phyloP scores from a whole-genome alignment of 2,113 vertebrate genomes.

The Nanorana parkeri region DNA sequence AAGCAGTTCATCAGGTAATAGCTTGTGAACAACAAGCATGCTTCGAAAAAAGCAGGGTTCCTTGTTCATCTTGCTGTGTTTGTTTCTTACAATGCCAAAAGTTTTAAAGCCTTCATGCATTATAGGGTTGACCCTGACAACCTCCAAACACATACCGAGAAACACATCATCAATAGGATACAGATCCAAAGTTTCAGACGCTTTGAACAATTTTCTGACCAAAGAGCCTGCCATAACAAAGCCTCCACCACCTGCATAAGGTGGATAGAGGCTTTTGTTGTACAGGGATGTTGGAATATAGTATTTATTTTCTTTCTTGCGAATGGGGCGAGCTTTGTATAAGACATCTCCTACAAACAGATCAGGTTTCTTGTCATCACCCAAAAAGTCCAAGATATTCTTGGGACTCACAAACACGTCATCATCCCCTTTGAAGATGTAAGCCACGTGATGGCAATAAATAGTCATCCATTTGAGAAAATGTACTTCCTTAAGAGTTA shows the following conservation, averaged over 20 bases:
- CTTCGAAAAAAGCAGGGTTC: constrained; percentile 92
- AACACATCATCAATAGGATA: constrained; percentile 96
- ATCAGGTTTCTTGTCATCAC: constrained; percentile 70
- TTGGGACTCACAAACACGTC: constrained; percentile 89
- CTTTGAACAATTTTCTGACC: constrained; percentile 78
- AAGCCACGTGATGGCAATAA: constrained; percentile 81
- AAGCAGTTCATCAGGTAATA: constrained; percentile 85
- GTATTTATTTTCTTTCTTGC: constrained; percentile 93
- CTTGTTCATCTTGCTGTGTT: constrained; percentile 89
- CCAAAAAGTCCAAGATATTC: constrained; percentile 90
- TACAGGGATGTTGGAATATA: constrained; percentile 87
- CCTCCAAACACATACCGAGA: constrained; percentile 94
- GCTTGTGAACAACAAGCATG: constrained; percentile 97
- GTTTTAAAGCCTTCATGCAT: constrained; percentile 93
- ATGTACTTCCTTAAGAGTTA: constrained; percentile 95
- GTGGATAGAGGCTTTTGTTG: constrained; percentile 84
- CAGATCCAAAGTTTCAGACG: constrained; percentile 83
- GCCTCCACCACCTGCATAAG: constrained; percentile 92
- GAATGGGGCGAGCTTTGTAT: constrained; percentile 85
- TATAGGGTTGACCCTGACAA: constrained; percentile 80
- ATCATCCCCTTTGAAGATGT: constrained; percentile 92
- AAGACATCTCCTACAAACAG: constrained; percentile 91
- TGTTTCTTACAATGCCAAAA: constrained; percentile 90
- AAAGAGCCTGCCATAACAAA: constrained; percentile 88
- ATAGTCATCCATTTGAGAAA: constrained; percentile 94